Base-by-base conservation (phyloP, 2,888 invertebrate genomes). In the Barypeithes pellucidus region DNA sequence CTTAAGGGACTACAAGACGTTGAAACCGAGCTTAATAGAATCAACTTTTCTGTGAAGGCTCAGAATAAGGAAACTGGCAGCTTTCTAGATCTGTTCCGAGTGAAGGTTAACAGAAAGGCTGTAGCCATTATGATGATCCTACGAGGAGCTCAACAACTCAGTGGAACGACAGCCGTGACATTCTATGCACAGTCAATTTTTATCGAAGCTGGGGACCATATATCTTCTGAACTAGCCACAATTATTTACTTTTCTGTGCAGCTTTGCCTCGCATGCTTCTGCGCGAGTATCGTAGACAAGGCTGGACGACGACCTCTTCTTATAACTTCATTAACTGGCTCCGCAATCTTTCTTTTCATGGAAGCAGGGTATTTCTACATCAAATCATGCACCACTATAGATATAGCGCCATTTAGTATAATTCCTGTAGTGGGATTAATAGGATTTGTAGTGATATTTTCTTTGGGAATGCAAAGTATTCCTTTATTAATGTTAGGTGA, bases 81-180 rank as follows among this genome's bases (percentile, higher is more conserved):
- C 5, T 88, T 89, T 85, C 81, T 86, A 73, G 90, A 91, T 80
- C 82, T 91, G 43, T 81, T 91, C 69, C 86, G 87, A 12, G 88
- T 89, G 76, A 87, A 87, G 36, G 89, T 89, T 0, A 90, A 90
- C 80, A 88, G 89, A 75, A 90, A 89, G 84, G 92, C 93, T 1
- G 86, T 93, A 79, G 86, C 89, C 79, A 89, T 93, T 62, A 88
- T 90, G 67, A 82, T 91, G 50, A 88, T 89, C 8, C 85, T 93
- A 3, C 86, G 89, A 82, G 82, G 87, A 0, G 86, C 89, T 39
- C 90, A 90, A 68, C 85, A 86, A 72, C 78, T 91, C 47, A 90
- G 90, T 78, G 91, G 91, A 0, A 89, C 90, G 63, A 90, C 90
- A 36, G 90, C 90, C 0, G 88, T 91, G 3, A 88, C 91, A 0